Percentiles rank a stretch among this genome's conserved stretches.
Conservation (phyloP, 2,888 invertebrate species). For the Lochmaea capreae region DNA sequence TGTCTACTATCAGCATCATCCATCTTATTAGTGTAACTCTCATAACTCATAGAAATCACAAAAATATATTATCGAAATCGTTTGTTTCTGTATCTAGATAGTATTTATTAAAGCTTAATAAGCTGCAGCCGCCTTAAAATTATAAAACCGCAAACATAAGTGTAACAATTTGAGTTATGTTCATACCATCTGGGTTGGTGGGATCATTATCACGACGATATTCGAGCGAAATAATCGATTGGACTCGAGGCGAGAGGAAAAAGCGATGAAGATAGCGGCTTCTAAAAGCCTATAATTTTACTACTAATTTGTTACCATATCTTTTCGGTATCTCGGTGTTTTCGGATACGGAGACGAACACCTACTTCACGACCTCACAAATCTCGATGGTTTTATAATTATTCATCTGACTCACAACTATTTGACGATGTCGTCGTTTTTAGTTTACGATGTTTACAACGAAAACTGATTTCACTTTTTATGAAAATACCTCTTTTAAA, state of each 20-base stretch:
- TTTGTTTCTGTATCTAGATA: constrained; percentile 46
- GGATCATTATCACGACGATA: constrained; percentile 62
- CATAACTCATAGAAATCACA: constrained; percentile 32
- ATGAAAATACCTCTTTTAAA: no score
- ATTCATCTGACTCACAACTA: not conserved
- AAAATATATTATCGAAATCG: constrained; percentile 44
- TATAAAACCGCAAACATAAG: constrained; percentile 62
- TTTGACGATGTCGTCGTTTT: not conserved
- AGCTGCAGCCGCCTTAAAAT: constrained; percentile 60
- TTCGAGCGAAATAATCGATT: constrained; percentile 65
- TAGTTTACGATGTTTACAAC: no score
- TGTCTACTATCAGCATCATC: constrained; percentile 26
- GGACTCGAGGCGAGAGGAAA: constrained; percentile 60
- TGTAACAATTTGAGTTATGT: constrained; percentile 64
- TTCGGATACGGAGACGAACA: constrained; percentile 48
- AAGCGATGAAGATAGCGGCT: constrained; percentile 60
- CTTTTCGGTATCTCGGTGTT: constrained; percentile 55
- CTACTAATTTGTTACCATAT: constrained; percentile 66
- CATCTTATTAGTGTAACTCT: constrained; percentile 16
- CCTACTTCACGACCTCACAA: constrained; percentile 30
- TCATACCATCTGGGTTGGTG: constrained; percentile 58
- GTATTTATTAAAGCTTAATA: constrained; percentile 57
- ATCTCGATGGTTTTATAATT: constrained; percentile 5
- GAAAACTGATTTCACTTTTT: no score
- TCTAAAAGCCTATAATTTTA: constrained; percentile 66